Percentiles rank a stretch among this genome's conserved stretches.
Evolutionary conservation across 2,888 invertebrate genomes (phyloP).

Genomic region (Coecobrya sp.): DNA sequence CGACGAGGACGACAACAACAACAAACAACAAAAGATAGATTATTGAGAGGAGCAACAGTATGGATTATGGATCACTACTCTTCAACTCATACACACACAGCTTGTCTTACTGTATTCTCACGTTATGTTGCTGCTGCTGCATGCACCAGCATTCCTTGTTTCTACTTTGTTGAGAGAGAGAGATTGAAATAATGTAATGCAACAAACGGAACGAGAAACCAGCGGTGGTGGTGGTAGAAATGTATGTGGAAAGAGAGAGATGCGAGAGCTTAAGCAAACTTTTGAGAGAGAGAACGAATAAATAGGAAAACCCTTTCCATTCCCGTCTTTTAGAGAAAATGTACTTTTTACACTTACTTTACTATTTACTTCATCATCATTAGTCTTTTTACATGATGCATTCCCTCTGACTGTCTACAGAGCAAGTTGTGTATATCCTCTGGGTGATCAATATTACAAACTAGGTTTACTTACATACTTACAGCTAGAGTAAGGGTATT

Average conservation of each 20-base stretch:
- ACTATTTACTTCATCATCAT: background rate
- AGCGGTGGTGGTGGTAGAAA: background rate
- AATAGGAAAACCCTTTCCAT: conserved; percentile 17
- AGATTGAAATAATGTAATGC: no score
- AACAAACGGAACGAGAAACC: background rate
- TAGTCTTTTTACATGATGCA: conserved; percentile 12
- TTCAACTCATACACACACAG: background rate
- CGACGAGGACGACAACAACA: conserved; percentile 32
- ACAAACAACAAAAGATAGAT: conserved; percentile 54
- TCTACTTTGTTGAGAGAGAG: background rate
- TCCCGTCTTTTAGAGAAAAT: background rate
- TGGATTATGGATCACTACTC: conserved; percentile 54
- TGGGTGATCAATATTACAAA: background rate
- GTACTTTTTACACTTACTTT: conserved; percentile 1
- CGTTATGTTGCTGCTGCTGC: background rate
- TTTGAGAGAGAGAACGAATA: background rate
- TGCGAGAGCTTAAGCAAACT: background rate
- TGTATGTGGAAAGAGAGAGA: background rate
- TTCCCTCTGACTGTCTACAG: background rate
- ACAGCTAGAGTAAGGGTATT: no score
- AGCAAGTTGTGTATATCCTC: background rate
- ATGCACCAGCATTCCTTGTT: conserved; percentile 13
- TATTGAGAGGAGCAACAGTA: conserved; percentile 63
- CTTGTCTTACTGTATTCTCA: background rate
- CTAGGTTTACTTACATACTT: no score